These are phyloP conservation scores for Gallinago stenura DNA, from an alignment of 2,797 vertebrate species.

Conservation along the genomic window DNA sequence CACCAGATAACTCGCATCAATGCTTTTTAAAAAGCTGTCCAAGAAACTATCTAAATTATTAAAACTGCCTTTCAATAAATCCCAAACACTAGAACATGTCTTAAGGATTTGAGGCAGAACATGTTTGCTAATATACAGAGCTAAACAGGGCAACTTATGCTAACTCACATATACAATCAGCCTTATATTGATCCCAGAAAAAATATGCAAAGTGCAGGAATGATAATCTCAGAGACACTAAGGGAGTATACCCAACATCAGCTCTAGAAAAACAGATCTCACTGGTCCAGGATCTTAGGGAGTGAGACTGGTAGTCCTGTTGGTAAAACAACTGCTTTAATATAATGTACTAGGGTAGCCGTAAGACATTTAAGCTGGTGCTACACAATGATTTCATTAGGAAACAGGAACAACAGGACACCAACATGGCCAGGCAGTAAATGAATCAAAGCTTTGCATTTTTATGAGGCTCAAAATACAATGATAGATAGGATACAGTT, in stretches of 20 bases:
- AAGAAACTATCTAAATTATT: background rate
- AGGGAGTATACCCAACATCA: background rate
- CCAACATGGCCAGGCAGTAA: background rate
- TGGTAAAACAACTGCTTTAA: background rate
- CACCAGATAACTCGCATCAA: background rate
- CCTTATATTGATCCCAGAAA: background rate
- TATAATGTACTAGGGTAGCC: background rate
- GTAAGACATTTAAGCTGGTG: background rate
- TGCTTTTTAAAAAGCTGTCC: background rate
- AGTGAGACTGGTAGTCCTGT: accelerated
- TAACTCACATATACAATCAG: background rate
- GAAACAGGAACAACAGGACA: background rate
- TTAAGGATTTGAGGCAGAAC: background rate
- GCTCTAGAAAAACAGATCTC: background rate
- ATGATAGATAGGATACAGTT: background rate
- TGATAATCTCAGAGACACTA: background rate
- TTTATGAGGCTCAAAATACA: background rate
- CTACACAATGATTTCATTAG: background rate
- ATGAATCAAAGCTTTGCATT: background rate
- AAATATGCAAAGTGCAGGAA: background rate
- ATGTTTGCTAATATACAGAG: background rate
- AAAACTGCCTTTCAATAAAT: background rate
- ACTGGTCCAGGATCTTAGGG: background rate
- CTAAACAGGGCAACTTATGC: background rate
- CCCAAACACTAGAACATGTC: background rate